Conservation (phyloP, 2,797 vertebrate genomes). For the Neosilurus hyrtlii region DNA sequence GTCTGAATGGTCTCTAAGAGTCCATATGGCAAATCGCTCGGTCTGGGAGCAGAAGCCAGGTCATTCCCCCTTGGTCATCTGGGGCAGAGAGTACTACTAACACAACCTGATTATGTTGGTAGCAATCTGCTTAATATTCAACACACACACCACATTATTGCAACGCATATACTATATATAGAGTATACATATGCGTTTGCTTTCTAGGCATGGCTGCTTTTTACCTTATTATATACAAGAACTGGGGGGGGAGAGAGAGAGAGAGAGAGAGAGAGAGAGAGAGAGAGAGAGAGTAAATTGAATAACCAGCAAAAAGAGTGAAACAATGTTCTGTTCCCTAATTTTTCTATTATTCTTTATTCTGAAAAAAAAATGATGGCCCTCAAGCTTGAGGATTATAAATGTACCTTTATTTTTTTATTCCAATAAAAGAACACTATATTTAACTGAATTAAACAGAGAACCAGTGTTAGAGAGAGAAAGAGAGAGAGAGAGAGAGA, state of each 20-base stretch:
- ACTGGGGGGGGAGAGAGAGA: too few species aligned
- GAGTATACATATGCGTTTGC: not conserved
- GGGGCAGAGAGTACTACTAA: slow-evolving; percentile 25
- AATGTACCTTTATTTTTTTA: slow-evolving; percentile 9
- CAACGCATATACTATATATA: not conserved
- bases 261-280: too few species aligned
- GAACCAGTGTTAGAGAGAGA: not conserved
- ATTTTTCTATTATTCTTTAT: slow-evolving; percentile 31
- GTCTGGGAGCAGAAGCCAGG: slow-evolving; percentile 41
- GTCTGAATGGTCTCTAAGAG: slow-evolving; percentile 42
- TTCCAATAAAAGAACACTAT: slow-evolving; percentile 10
- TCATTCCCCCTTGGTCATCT: slow-evolving; percentile 39
- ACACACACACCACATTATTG: too few species aligned
- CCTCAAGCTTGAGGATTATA: slow-evolving; percentile 10
- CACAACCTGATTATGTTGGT: not conserved
- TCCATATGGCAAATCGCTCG: slow-evolving; percentile 47
- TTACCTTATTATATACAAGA: not conserved
- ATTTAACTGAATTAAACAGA: slow-evolving; percentile 16
- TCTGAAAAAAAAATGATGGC: not conserved
- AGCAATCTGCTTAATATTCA: not conserved
- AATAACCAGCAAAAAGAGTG: slow-evolving; percentile 4
- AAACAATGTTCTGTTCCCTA: slow-evolving; percentile 20
- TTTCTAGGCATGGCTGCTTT: slow-evolving; percentile 3
- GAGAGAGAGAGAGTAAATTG: not conserved
- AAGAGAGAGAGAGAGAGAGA: slow-evolving; percentile 30